Base-by-base conservation (phyloP, 2,888 invertebrate genomes). In the Drosophila paramelanica region DNA sequence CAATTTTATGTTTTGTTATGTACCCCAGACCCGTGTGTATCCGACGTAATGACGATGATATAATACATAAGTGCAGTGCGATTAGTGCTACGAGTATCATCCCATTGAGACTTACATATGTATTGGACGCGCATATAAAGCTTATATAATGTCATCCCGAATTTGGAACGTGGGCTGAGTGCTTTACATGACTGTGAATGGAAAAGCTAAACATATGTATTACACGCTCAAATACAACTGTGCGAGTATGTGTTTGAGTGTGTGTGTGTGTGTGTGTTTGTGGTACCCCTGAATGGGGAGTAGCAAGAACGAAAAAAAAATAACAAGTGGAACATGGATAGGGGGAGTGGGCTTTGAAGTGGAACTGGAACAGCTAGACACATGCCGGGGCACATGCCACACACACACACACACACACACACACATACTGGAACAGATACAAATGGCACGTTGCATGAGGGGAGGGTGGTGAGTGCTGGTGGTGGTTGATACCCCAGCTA, bases 141-240 rank as follows among this genome's bases (percentile, higher is more conserved):
- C 23, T 65, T 52, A 76, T 67, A 84, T 78, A 82, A 88, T 82
- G 66, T 66, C 72, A 58, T 39, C 51, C 51, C 64, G 58, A 58
- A 67, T 51, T 42, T 39, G 43, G 20, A 41, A 25, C 53, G 57
- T 56, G 41, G 46, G 58, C 33, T 31, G 57, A 50, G 36, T 77
- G 73, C 68, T 67, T 82, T 83, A 86, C 71, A 86, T 81, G 81
- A 57, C 72, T 43, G 64, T 87, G 77, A 67, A 79, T 84, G 82
- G 75, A 59, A 89, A 84, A 88, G 89, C 89, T 89, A 89, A 86
- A 86, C 88, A 86, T 89, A 86, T 89, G 88, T 89, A 83, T 76
- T 71, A 76, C 77, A 71, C 55, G 39, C 25, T 49, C 38, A 55
- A n/a, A 72, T 50, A 31, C 31, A 31, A 31, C 10, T 10, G 31